A percentile compares a stretch with the other conserved stretches of the same genome.
phyloP scores from a whole-genome alignment of 2,797 vertebrate genomes.

The Rhinichthys osculus region DNA sequence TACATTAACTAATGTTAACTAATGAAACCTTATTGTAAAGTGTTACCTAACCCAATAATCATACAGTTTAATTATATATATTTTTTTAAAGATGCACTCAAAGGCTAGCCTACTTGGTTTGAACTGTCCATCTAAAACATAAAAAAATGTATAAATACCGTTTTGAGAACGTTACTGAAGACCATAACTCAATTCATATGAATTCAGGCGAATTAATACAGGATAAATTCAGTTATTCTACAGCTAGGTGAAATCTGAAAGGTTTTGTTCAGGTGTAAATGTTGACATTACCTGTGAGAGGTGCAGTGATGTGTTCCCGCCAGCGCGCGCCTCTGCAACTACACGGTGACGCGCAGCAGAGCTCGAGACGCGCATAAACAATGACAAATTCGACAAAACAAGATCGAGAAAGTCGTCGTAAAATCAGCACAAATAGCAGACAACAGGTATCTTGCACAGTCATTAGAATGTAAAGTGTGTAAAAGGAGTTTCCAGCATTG shows the following conservation, averaged over 20 bases:
- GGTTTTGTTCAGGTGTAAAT: background rate
- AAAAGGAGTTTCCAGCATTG: background rate
- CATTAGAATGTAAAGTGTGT: background rate
- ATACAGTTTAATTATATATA: too few relatives aligned
- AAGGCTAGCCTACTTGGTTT: background rate
- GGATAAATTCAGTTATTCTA: background rate
- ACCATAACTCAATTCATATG: background rate
- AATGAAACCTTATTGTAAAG: too few relatives aligned
- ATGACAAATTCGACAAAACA: background rate
- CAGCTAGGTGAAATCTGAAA: background rate
- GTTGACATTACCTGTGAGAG: constrained; percentile 31
- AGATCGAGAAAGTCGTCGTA: background rate
- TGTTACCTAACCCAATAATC: background rate
- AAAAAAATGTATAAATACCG: background rate
- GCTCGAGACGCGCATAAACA: background rate
- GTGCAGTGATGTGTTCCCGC: background rate
- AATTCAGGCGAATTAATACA: background rate
- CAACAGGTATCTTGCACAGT: background rate
- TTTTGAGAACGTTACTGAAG: background rate
- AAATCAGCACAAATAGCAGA: background rate
- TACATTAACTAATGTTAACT: too few relatives aligned
- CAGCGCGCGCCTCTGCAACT: constrained; percentile 2
- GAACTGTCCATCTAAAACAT: background rate
- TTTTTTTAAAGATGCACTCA: background rate
- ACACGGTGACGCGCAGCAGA: constrained; percentile 37